Percentiles rank a stretch among this genome's conserved stretches.
phyloP scores from a whole-genome alignment of 2,888 invertebrate species.

The Torymus texanus region DNA sequence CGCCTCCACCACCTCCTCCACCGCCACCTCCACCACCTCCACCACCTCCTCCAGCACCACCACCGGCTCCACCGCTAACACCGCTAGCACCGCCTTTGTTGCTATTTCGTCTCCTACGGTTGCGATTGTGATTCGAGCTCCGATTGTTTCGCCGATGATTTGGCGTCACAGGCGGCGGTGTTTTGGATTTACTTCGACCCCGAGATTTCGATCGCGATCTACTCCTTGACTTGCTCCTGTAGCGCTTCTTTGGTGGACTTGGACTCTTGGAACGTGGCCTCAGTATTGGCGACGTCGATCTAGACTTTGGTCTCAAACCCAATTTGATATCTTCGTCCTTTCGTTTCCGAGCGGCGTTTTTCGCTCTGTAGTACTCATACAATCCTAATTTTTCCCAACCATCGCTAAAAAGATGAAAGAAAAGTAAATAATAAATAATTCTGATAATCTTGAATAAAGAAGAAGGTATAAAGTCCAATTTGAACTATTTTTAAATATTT shows the following conservation, averaged over 20 bases:
- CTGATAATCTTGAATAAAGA: neutral
- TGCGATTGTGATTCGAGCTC: conserved; percentile 72
- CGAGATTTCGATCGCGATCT: conserved; percentile 75
- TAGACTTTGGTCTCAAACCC: conserved; percentile 84
- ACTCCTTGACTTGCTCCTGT: conserved; percentile 81
- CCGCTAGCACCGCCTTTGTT: conserved; percentile 63
- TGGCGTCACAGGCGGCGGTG: conserved; percentile 67
- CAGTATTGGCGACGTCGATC: conserved; percentile 88
- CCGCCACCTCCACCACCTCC: too few relatives aligned
- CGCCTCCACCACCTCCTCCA: too few relatives aligned
- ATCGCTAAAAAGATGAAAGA: conserved; percentile 78
- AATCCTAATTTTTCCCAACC: conserved; percentile 99
- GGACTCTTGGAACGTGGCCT: conserved; percentile 84
- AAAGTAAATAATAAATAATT: neutral
- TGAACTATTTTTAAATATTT: too few relatives aligned
- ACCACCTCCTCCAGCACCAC: too few relatives aligned
- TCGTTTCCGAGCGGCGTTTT: conserved; percentile 91
- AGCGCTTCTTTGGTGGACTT: conserved; percentile 85
- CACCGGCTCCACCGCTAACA: too few relatives aligned
- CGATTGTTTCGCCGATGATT: conserved; percentile 72
- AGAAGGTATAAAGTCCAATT: too few relatives aligned
- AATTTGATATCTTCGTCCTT: conserved; percentile 89
- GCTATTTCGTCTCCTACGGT: conserved; percentile 75
- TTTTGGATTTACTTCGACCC: conserved; percentile 76
- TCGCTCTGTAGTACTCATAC: conserved; percentile 98